phyloP scores from a whole-genome alignment of 2,888 invertebrate genomes.

The Patella ulyssiponensis region DNA sequence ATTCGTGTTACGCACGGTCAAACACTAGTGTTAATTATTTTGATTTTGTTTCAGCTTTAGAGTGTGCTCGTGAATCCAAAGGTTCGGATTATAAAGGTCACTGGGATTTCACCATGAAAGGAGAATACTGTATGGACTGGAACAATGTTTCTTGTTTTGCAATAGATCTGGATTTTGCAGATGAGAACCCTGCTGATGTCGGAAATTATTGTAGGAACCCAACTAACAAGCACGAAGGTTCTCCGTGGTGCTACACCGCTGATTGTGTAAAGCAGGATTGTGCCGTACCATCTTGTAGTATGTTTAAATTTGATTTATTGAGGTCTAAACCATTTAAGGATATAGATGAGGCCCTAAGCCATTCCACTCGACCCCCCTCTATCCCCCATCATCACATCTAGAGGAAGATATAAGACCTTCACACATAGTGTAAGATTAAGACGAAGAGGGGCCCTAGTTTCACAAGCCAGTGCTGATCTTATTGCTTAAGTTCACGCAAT shows the following conservation, averaged over 20 bases:
- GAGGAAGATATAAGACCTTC: too few species aligned
- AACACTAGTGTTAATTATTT: too few species aligned
- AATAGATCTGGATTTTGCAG: neutral
- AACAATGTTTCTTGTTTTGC: neutral
- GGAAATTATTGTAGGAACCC: neutral
- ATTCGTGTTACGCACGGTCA: too few species aligned
- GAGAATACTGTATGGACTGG: neutral
- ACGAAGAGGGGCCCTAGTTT: too few species aligned
- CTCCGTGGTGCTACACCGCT: neutral
- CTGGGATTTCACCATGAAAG: neutral
- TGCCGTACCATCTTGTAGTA: neutral
- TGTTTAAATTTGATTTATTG: neutral
- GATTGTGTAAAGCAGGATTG: neutral
- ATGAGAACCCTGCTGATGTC: neutral
- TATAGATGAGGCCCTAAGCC: too few species aligned
- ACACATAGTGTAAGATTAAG: too few species aligned
- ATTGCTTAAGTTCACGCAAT: too few species aligned
- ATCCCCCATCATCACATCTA: too few species aligned
- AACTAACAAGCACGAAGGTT: neutral
- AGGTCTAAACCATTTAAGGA: too few species aligned
- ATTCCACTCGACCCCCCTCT: too few species aligned
- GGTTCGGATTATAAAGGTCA: neutral
- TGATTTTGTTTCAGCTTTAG: neutral
- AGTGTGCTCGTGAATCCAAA: neutral
- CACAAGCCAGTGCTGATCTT: too few species aligned